These are phyloP conservation scores for Cotesia vestalis DNA, from an alignment of 1,140 invertebrate genomes.

Conservation along the genomic window DNA sequence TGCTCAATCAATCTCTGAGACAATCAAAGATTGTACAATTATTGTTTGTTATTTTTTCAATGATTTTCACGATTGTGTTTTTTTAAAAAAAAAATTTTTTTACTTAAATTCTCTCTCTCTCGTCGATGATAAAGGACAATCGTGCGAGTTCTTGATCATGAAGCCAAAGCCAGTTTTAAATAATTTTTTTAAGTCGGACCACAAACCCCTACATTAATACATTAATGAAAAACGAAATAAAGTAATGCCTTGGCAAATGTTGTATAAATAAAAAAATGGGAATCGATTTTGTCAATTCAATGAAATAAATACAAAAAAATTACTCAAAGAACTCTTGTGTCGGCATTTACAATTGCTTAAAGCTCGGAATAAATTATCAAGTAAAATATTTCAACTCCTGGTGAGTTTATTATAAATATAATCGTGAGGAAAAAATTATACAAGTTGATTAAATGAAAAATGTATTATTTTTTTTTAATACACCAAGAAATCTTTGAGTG, in stretches of 20 bases:
- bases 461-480: background rate
- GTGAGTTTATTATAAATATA: conserved; percentile 4
- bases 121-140: conserved; percentile 30
- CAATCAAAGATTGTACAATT: conserved; percentile 22
- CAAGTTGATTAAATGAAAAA: background rate
- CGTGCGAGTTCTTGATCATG: conserved; percentile 34
- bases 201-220: conserved; percentile 2
- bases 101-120: conserved; percentile 14
- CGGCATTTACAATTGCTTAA: background rate
- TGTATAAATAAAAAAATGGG: background rate
- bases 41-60: too few relatives aligned
- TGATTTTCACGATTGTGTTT: background rate
- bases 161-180: conserved; percentile 46
- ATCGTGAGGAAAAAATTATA: conserved; percentile 1
- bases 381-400: conserved; percentile 17
- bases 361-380: conserved; percentile 1
- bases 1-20: conserved; percentile 17
- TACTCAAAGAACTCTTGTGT: conserved; percentile 26
- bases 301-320: background rate
- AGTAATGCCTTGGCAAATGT: conserved; percentile 12
- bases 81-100: background rate
- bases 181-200: conserved; percentile 30
- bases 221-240: too few relatives aligned
- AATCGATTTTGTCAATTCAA: background rate
- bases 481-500: conserved; percentile 26